These are phyloP conservation scores for Erithacus rubecula DNA, from an alignment of 2,797 vertebrate species.

Conservation along the genomic window DNA sequence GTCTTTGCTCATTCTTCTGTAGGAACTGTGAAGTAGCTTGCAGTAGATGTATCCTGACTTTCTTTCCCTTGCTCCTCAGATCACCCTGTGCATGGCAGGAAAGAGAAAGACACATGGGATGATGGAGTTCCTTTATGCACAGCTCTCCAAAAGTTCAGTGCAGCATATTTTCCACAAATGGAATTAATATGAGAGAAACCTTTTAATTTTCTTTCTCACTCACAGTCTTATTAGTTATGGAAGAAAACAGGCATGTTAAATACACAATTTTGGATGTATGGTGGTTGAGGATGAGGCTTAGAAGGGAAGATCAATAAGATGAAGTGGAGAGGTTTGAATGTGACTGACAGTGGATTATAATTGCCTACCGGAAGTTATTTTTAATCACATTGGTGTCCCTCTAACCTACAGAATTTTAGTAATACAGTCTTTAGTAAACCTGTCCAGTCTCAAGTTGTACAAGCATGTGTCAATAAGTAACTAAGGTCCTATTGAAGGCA, in stretches of 20 bases:
- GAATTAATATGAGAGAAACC: neutral
- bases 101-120: neutral
- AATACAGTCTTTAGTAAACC: neutral
- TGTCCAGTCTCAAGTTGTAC: accelerated
- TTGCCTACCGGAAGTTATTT: neutral
- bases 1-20: neutral
- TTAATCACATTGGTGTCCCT: neutral
- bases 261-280: neutral
- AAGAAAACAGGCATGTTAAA: neutral
- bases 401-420: neutral
- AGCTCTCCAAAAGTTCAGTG: neutral
- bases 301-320: neutral
- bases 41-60: neutral
- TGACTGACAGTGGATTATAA: neutral
- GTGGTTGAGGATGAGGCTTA: neutral
- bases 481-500: neutral
- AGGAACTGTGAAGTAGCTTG: neutral
- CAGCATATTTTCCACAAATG: neutral
- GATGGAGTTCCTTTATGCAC: neutral
- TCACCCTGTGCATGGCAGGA: neutral
- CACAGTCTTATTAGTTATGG: neutral
- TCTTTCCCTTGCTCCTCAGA: neutral
- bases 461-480: neutral
- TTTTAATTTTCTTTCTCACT: neutral
- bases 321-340: neutral